These are phyloP conservation scores for Thaumetopoea pityocampa DNA, from an alignment of 1,140 invertebrate genomes.

Conservation along the genomic window DNA sequence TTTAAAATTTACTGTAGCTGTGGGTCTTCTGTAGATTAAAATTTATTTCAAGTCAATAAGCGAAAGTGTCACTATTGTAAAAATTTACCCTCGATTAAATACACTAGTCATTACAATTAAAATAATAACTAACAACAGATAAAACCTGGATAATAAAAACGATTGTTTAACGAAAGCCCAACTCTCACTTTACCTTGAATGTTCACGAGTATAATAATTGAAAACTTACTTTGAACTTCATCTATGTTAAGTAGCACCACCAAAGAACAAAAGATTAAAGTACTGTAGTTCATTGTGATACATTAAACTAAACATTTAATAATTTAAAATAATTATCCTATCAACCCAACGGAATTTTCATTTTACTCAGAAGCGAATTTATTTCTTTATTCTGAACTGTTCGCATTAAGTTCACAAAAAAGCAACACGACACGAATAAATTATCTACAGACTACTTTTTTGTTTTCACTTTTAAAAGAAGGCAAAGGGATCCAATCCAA, in stretches of 20 bases:
- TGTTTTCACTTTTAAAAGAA: too few species aligned
- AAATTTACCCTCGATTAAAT: too few species aligned
- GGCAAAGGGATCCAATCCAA: too few species aligned
- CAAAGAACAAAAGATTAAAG: conserved; percentile 29
- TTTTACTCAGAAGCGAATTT: conserved; percentile 21
- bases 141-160: neutral
- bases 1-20: too few species aligned
- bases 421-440: too few species aligned
- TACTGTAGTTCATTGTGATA: conserved; percentile 35
- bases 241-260: conserved; percentile 28
- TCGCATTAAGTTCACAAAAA: too few species aligned
- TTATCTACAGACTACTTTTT: too few species aligned
- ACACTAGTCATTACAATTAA: too few species aligned
- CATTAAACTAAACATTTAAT: conserved; percentile 8
- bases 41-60: too few species aligned
- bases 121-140: conserved; percentile 2
- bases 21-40: too few species aligned
- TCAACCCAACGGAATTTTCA: conserved; percentile 35
- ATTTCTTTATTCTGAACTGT: too few species aligned
- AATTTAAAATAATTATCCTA: conserved; percentile 14
- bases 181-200: conserved; percentile 71
- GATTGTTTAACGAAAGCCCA: conserved; percentile 12
- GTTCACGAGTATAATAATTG: conserved; percentile 31
- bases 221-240: conserved; percentile 55
- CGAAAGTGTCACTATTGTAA: too few species aligned